Conservation (phyloP, 1,140 invertebrate genomes). For the Calephelis virginiensis region DNA sequence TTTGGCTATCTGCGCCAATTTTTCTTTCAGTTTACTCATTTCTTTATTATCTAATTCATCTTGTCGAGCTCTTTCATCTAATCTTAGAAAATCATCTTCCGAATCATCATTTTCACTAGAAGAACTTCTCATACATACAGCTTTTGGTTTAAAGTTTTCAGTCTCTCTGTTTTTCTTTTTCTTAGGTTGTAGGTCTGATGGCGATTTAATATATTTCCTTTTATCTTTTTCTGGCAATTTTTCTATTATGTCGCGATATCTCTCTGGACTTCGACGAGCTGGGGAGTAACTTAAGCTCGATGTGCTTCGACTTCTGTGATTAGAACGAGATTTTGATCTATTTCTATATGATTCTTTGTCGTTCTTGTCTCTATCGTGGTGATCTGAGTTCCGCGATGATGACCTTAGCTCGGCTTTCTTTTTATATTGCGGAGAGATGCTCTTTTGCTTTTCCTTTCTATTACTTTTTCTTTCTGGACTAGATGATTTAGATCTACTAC, state of each 20-base stretch:
- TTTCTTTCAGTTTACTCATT: slow-evolving; percentile 77
- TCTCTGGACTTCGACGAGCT: slow-evolving; percentile 80
- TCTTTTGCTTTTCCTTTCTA: slow-evolving; percentile 47
- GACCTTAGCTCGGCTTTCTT: slow-evolving; percentile 40
- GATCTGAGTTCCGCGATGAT: slow-evolving; percentile 38
- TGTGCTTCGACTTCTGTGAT: slow-evolving; percentile 61
- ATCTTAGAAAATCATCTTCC: slow-evolving; percentile 63
- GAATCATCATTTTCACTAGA: slow-evolving; percentile 80
- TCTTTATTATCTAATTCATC: slow-evolving; percentile 80
- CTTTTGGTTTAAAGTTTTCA: slow-evolving; percentile 64
- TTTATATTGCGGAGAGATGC: slow-evolving; percentile 39
- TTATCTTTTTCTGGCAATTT: slow-evolving; percentile 76
- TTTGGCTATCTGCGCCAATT: slow-evolving; percentile 64
- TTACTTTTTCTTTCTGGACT: slow-evolving; percentile 37
- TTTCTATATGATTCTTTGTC: slow-evolving; percentile 42
- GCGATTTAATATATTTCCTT: slow-evolving; percentile 73
- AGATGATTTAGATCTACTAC: slow-evolving; percentile 49
- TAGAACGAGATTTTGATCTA: slow-evolving; percentile 46
- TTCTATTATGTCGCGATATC: slow-evolving; percentile 81
- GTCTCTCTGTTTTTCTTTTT: slow-evolving; percentile 54
- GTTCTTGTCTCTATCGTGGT: slow-evolving; percentile 39
- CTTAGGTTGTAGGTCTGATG: slow-evolving; percentile 55
- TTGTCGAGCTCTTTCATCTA: slow-evolving; percentile 60
- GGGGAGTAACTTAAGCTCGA: slow-evolving; percentile 84
- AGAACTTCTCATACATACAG: slow-evolving; percentile 81